phyloP scores from a whole-genome alignment of 2,113 vertebrate species.

The Rhinolophus sinicus region DNA sequence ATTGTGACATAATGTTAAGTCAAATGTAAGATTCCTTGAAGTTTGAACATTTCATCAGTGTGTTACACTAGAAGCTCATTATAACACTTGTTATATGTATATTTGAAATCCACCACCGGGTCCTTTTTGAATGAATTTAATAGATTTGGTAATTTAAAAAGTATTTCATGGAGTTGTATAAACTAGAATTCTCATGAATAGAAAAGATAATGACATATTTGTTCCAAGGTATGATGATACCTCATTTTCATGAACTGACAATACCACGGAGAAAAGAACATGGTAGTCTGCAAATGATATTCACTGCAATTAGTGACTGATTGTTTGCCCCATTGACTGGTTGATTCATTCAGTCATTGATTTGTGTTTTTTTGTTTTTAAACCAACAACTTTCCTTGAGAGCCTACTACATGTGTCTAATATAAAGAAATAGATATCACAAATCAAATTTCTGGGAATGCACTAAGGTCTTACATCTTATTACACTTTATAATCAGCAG shows the following conservation, averaged over 20 bases:
- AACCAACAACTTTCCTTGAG: neutral
- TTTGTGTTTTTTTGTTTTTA: too few species aligned
- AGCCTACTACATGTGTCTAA: neutral
- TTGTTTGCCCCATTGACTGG: neutral
- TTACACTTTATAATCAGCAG: neutral
- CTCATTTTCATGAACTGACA: neutral
- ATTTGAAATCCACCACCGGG: neutral
- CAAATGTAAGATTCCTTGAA: neutral
- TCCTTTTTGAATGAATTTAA: neutral
- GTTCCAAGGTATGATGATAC: neutral
- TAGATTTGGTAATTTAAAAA: constrained; percentile 2
- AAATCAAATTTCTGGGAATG: neutral
- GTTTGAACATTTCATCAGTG: neutral
- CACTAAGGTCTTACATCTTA: neutral
- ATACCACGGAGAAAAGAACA: neutral
- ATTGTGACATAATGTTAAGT: neutral
- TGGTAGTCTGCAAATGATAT: neutral
- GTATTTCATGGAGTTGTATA: neutral
- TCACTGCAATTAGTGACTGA: neutral
- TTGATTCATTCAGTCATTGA: neutral
- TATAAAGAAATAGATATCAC: neutral
- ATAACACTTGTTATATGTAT: neutral
- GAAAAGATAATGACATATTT: neutral
- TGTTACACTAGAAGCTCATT: neutral
- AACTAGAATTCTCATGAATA: neutral